Percentiles rank a stretch among this genome's conserved stretches.
phyloP scores from a whole-genome alignment of 2,797 vertebrate genomes.

The Brachyrhaphis roseni region DNA sequence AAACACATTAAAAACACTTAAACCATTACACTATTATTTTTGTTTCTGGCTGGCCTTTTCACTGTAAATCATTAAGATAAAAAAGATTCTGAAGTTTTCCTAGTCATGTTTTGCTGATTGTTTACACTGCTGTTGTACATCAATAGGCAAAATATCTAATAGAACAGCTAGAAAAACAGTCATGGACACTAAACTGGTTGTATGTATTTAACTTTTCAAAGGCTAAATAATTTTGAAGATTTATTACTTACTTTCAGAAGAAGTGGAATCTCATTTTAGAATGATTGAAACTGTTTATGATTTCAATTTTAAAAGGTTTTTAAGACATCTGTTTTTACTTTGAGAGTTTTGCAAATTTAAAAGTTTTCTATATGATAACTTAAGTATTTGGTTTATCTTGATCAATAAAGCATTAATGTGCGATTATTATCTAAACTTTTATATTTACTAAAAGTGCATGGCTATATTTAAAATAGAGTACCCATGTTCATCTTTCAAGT shows the following conservation, averaged over 20 bases:
- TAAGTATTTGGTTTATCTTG: background rate
- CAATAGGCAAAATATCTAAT: conserved; percentile 11
- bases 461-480: too few relatives aligned
- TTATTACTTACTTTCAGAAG: background rate
- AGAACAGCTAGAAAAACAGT: conserved; percentile 1
- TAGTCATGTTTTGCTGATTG: conserved; percentile 9
- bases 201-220: background rate
- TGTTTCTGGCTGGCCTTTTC: conserved; percentile 13
- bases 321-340: background rate
- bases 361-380: conserved; percentile 1
- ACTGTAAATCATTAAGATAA: background rate
- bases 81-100: background rate
- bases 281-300: background rate
- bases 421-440: conserved; percentile 2
- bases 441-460: background rate
- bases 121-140: background rate
- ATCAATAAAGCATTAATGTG: background rate
- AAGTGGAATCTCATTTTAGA: background rate
- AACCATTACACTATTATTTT: background rate
- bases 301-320: background rate
- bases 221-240: background rate
- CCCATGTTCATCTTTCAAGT: too few relatives aligned
- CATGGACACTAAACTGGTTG: background rate
- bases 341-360: background rate
- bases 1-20: conserved; percentile 3